Evolutionary conservation across 2,113 vertebrate genomes (phyloP).

Genomic region (Lepisosteus osseus): DNA sequence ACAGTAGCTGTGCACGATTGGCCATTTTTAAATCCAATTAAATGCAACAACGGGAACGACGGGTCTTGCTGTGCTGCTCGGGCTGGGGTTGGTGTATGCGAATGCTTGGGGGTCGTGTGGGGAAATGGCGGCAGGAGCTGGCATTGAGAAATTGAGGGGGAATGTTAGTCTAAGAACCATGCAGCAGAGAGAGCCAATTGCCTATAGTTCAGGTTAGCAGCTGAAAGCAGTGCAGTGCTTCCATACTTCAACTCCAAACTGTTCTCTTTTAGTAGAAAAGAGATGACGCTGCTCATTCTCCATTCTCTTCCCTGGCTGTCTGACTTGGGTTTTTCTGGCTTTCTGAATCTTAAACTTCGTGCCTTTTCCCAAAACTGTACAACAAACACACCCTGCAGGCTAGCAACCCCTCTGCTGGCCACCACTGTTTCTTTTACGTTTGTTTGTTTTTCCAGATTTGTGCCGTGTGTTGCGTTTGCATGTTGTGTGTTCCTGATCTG

Average conservation of each 20-base stretch:
- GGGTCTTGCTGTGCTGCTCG: no score
- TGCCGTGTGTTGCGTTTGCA: conserved; percentile 66
- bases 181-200: conserved; percentile 58
- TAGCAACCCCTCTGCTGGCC: conserved; percentile 46
- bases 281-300: conserved; percentile 41
- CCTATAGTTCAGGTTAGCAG: conserved; percentile 28
- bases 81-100: no score
- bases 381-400: conserved; percentile 61
- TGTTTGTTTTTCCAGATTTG: conserved; percentile 27
- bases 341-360: conserved; percentile 75
- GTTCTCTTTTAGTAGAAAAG: conserved; percentile 12
- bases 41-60: no score
- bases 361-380: conserved; percentile 61
- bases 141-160: no score
- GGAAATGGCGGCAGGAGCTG: no score
- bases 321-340: conserved; percentile 93
- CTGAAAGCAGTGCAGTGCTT: conserved; percentile 28
- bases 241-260: conserved; percentile 28
- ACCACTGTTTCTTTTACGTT: conserved; percentile 17
- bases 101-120: no score
- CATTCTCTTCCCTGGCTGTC: conserved; percentile 71
- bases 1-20: no score
- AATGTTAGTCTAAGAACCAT: conserved; percentile 38
- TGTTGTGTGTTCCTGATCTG: conserved; percentile 86
- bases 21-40: no score